Conservation (phyloP, 2,888 invertebrate species). For the Zeuzera pyrina region DNA sequence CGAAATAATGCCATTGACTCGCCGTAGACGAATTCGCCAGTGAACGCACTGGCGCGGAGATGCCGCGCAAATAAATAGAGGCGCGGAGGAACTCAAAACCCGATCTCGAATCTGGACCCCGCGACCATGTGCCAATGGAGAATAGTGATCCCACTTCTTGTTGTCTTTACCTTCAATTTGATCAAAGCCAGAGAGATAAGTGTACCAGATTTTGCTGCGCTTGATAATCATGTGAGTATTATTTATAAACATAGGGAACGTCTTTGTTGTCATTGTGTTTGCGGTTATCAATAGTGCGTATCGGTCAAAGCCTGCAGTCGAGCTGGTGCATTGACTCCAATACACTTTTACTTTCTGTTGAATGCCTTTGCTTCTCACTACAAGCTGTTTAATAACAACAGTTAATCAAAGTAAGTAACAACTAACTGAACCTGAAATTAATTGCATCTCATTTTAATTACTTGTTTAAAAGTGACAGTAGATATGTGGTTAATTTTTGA, state of each 20-base stretch:
- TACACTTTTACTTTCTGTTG: constrained; percentile 64
- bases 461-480: too few species aligned
- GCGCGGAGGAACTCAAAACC: constrained; percentile 23
- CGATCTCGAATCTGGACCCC: constrained; percentile 27
- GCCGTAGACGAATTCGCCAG: constrained; percentile 48
- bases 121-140: constrained; percentile 67
- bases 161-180: constrained; percentile 39
- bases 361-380: too few species aligned
- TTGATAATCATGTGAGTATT: constrained; percentile 55
- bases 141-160: constrained; percentile 52
- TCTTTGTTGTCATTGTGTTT: constrained; percentile 4
- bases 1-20: constrained; percentile 62
- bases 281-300: constrained; percentile 12
- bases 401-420: too few species aligned
- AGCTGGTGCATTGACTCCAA: constrained; percentile 43
- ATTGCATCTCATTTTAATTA: too few species aligned
- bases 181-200: constrained; percentile 40
- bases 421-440: too few species aligned
- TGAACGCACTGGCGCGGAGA: constrained; percentile 50
- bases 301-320: constrained; percentile 25
- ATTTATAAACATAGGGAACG: background rate
- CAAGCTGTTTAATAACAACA: too few species aligned
- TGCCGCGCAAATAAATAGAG: constrained; percentile 62
- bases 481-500: too few species aligned
- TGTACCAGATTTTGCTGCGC: constrained; percentile 30